Conservation (phyloP, 2,888 invertebrate genomes). For the Diadromus collaris region DNA sequence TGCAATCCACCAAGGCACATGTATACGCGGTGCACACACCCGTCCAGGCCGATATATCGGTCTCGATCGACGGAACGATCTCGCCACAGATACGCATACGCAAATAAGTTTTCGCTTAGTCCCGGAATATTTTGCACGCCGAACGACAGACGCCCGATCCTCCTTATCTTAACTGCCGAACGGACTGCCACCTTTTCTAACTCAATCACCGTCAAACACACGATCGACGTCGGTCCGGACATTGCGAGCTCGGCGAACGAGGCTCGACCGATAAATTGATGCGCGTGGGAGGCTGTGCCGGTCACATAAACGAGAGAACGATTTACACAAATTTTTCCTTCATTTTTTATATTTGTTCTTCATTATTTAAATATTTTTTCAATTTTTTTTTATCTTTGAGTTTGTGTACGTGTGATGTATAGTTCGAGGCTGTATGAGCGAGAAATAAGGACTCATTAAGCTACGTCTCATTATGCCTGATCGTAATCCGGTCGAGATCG, state of each 20-base stretch:
- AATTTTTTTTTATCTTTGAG: not conserved
- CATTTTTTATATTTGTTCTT: not conserved
- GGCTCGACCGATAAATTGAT: not conserved
- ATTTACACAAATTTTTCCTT: conserved; percentile 13
- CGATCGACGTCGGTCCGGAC: too few relatives aligned
- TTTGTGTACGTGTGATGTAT: not conserved
- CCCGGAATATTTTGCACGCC: not conserved
- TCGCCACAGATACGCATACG: conserved; percentile 13
- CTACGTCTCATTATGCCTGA: not conserved
- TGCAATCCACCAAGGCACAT: conserved; percentile 5
- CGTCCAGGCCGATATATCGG: conserved; percentile 1
- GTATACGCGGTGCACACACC: not conserved
- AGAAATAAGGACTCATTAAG: conserved; percentile 23
- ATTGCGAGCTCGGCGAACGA: not conserved
- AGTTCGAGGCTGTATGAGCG: not conserved
- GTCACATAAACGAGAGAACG: not conserved
- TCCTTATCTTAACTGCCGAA: conserved; percentile 64
- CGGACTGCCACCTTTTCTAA: conserved; percentile 63
- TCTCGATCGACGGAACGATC: conserved; percentile 40
- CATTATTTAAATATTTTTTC: too few relatives aligned
- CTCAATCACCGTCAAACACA: conserved; percentile 68
- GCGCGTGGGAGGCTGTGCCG: not conserved
- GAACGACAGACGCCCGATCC: conserved; percentile 9
- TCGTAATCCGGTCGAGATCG: conserved; percentile 25
- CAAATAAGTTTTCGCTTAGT: conserved; percentile 36